Percentiles rank a stretch among this genome's conserved stretches.
phyloP scores from a whole-genome alignment of 2,113 vertebrate species.

The Microcebus lehilahytsara region DNA sequence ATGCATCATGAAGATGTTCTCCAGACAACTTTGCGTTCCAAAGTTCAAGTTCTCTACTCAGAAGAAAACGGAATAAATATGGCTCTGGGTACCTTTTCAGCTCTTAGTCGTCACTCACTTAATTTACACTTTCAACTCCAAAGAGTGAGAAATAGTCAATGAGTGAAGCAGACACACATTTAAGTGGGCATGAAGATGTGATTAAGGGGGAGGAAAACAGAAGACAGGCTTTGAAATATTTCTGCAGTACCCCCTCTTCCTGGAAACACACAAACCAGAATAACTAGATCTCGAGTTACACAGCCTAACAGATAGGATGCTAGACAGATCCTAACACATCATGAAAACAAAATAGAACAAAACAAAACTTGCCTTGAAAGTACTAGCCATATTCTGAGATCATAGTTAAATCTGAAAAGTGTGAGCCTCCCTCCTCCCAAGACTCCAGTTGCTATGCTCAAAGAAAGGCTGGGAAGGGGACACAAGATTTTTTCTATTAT shows the following conservation, averaged over 20 bases:
- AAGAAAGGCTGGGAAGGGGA: neutral
- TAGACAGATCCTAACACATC: conserved; percentile 47
- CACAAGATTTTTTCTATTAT: neutral
- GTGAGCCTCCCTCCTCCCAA: neutral
- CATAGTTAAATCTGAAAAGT: conserved; percentile 31
- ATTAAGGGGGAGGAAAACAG: neutral
- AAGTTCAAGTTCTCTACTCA: neutral
- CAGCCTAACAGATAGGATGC: neutral
- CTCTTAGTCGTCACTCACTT: neutral
- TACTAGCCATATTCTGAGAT: conserved; percentile 46
- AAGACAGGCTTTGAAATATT: conserved; percentile 16
- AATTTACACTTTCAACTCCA: conserved; percentile 12
- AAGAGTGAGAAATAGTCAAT: neutral
- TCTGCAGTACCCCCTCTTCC: neutral
- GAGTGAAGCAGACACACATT: neutral
- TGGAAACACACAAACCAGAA: conserved; percentile 46
- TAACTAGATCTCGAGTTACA: conserved; percentile 51
- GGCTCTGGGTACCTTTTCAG: neutral
- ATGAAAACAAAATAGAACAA: conserved; percentile 60
- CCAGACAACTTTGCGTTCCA: neutral
- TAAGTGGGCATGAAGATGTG: neutral
- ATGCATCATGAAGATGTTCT: neutral
- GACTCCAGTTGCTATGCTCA: neutral
- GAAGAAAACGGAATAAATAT: neutral
- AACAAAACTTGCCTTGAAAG: conserved; percentile 63